Evolutionary conservation across 2,797 vertebrate genomes (phyloP).

Genomic region (Platyrinchus mystaceus): DNA sequence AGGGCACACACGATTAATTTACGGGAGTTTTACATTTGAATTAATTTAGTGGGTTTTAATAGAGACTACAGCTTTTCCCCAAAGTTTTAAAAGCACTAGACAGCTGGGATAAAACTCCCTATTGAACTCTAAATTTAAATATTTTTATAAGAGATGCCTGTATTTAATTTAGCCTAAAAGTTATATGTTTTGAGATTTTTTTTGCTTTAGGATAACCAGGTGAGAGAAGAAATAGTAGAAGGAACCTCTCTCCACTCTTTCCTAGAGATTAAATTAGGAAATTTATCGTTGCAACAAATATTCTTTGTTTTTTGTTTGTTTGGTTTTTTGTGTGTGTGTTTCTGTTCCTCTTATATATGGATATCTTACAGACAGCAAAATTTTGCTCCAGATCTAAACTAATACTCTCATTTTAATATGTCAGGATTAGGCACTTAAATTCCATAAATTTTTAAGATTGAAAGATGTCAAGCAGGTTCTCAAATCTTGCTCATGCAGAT

Average conservation of each 20-base stretch:
- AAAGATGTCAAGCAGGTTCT: not conserved
- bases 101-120: not conserved
- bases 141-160: not conserved
- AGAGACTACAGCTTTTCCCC: not conserved
- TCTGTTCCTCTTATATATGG: not conserved
- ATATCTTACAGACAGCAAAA: not conserved
- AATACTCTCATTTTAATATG: not conserved
- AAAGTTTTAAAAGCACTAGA: not conserved
- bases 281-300: not conserved
- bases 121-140: not conserved
- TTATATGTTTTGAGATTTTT: not conserved
- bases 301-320: not conserved
- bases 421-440: not conserved
- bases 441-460: not conserved
- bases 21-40: not conserved
- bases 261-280: not conserved
- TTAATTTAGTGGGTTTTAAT: not conserved
- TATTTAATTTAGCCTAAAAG: not conserved
- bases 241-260: not conserved
- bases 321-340: fast-evolving
- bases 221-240: not conserved
- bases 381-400: not conserved
- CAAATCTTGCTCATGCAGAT: not conserved
- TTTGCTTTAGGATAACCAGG: not conserved
- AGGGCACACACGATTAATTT: not conserved